Percentiles rank a stretch among this genome's conserved stretches.
These are phyloP conservation scores for Hippopotamyrus pictus DNA, from an alignment of 2,797 vertebrate species.

Conservation along the genomic window DNA sequence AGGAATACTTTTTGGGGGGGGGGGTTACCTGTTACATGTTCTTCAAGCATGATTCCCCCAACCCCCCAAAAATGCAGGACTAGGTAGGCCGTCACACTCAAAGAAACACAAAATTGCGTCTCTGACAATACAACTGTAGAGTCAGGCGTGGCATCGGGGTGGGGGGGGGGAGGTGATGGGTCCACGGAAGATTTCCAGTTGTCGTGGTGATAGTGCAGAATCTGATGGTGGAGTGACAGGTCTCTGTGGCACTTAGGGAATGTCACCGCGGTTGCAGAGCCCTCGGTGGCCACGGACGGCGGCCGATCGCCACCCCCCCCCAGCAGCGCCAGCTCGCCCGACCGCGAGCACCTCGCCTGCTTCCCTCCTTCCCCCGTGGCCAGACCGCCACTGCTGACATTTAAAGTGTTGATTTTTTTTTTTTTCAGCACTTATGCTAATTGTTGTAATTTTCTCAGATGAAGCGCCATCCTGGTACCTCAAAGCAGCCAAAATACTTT, in stretches of 20 bases:
- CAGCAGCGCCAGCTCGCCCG: constrained; percentile 69
- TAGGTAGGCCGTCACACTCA: neutral
- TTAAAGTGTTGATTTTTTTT: constrained; percentile 99
- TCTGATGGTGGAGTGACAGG: constrained; percentile 81
- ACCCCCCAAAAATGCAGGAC: neutral
- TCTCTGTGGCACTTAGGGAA: constrained; percentile 82
- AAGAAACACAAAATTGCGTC: neutral
- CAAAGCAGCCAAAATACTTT: constrained; percentile 99
- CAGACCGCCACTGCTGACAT: constrained; percentile 98
- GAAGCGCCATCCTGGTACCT: constrained; percentile 99
- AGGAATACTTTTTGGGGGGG: neutral
- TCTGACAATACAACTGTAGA: neutral
- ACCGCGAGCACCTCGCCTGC: constrained; percentile 71
- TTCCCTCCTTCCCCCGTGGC: constrained; percentile 77
- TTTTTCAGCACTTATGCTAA: constrained; percentile 99
- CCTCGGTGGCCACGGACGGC: constrained; percentile 88
- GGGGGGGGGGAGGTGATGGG: neutral
- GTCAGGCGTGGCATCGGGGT: neutral
- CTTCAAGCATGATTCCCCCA: neutral
- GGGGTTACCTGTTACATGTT: neutral
- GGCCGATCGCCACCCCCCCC: constrained; percentile 91
- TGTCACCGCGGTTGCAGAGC: constrained; percentile 99
- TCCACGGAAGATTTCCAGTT: neutral
- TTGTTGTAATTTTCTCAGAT: constrained; percentile 99
- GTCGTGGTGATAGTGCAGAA: constrained; percentile 8